Percentiles rank a stretch among this genome's conserved stretches.
Conservation (phyloP, 2,797 vertebrate species). For the Platalea minor region DNA sequence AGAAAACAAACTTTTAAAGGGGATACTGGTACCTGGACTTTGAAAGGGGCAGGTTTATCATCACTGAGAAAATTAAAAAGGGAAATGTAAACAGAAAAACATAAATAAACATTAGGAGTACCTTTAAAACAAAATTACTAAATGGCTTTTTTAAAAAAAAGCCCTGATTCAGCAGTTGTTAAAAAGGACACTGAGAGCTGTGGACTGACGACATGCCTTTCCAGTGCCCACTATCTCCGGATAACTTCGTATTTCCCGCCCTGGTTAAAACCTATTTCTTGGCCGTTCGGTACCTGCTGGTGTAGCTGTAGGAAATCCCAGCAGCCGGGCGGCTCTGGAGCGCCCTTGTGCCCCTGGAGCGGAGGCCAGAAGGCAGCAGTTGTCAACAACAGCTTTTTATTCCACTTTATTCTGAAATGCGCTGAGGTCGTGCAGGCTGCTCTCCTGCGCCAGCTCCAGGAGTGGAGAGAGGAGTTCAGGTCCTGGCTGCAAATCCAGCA, state of each 20-base stretch:
- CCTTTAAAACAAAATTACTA: neutral
- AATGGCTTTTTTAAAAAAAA: neutral
- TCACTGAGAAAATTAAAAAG: neutral
- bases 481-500: neutral
- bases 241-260: neutral
- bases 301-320: neutral
- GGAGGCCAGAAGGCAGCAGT: neutral
- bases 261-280: neutral
- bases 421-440: rapidly evolving
- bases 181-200: neutral
- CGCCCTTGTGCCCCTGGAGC: neutral
- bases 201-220: neutral
- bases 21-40: neutral
- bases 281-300: neutral
- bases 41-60: neutral
- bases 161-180: neutral
- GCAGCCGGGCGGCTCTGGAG: neutral
- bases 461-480: neutral
- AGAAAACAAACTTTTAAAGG: neutral
- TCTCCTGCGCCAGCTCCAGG: neutral
- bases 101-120: neutral
- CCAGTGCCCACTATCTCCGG: neutral
- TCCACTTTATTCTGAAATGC: neutral
- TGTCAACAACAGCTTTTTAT: neutral
- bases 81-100: neutral